A percentile compares a stretch with the other conserved stretches of the same genome.
Evolutionary conservation across 2,113 vertebrate genomes (phyloP).

Genomic region (Rhagologus leucostigma): DNA sequence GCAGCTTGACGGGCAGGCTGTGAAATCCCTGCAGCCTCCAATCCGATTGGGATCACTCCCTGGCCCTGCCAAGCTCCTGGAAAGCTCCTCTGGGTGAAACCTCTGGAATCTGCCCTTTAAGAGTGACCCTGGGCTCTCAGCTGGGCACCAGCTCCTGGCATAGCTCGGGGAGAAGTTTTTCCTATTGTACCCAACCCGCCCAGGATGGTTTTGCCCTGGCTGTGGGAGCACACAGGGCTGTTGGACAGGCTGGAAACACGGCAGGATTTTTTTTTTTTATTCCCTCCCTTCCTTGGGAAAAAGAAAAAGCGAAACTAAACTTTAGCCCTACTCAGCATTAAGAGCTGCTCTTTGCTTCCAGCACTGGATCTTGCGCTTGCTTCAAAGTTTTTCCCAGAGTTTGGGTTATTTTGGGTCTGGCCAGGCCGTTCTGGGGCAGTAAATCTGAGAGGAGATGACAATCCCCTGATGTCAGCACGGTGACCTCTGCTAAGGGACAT

Average conservation of each 20-base stretch:
- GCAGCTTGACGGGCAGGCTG: neutral
- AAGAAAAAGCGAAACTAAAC: constrained; percentile 55
- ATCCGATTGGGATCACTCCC: neutral
- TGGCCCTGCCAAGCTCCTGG: neutral
- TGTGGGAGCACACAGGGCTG: neutral
- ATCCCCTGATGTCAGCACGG: neutral
- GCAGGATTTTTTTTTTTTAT: neutral
- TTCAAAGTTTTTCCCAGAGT: neutral
- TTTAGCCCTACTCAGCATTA: constrained; percentile 9
- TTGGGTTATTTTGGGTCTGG: neutral
- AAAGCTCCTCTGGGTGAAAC: neutral
- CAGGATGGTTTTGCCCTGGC: neutral
- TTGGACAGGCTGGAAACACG: neutral
- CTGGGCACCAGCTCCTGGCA: neutral
- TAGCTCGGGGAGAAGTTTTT: constrained; percentile 27
- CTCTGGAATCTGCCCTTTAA: neutral
- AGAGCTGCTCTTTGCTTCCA: neutral
- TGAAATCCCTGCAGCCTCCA: neutral
- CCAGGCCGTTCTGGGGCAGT: neutral
- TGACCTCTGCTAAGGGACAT: neutral
- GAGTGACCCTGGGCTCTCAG: neutral
- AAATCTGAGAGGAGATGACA: neutral
- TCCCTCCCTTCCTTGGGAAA: neutral
- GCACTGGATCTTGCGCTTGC: neutral
- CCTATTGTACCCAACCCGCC: neutral